phyloP scores from a whole-genome alignment of 2,888 invertebrate genomes.

The Heliconius aoede region DNA sequence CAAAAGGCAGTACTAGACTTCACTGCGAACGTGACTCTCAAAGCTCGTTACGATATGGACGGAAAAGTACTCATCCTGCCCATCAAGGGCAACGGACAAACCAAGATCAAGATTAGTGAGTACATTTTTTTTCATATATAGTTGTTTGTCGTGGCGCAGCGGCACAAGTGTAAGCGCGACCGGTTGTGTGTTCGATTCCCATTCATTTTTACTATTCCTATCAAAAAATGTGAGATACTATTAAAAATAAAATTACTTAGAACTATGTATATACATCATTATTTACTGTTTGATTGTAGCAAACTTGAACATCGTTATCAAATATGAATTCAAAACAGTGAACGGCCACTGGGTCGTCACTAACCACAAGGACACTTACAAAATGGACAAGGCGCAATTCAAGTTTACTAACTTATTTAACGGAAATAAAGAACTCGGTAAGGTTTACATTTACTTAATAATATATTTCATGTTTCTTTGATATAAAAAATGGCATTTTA shows the following conservation, averaged over 20 bases:
- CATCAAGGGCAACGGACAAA: conserved; percentile 78
- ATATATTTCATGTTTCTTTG: too few species aligned
- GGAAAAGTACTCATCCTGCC: conserved; percentile 81
- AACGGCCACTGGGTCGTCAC: conserved; percentile 73
- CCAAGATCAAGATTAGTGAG: conserved; percentile 82
- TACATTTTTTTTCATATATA: conserved; percentile 44
- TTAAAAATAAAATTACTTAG: too few species aligned
- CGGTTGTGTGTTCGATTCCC: too few species aligned
- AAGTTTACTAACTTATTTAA: conserved; percentile 78
- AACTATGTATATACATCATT: neutral
- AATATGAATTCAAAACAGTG: conserved; percentile 71
- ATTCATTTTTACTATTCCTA: too few species aligned
- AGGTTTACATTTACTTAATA: conserved; percentile 46
- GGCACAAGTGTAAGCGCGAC: too few species aligned
- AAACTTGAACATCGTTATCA: conserved; percentile 75
- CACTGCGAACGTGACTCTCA: conserved; percentile 78
- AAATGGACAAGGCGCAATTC: conserved; percentile 77
- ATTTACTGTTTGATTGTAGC: conserved; percentile 55
- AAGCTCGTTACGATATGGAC: conserved; percentile 79
- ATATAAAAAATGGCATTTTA: too few species aligned
- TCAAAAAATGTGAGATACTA: too few species aligned
- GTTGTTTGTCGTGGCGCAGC: too few species aligned
- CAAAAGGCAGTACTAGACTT: conserved; percentile 73
- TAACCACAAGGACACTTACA: conserved; percentile 73
- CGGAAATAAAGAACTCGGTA: conserved; percentile 76